These are phyloP conservation scores for Erannis defoliaria DNA, from an alignment of 2,888 invertebrate genomes.

Conservation along the genomic window DNA sequence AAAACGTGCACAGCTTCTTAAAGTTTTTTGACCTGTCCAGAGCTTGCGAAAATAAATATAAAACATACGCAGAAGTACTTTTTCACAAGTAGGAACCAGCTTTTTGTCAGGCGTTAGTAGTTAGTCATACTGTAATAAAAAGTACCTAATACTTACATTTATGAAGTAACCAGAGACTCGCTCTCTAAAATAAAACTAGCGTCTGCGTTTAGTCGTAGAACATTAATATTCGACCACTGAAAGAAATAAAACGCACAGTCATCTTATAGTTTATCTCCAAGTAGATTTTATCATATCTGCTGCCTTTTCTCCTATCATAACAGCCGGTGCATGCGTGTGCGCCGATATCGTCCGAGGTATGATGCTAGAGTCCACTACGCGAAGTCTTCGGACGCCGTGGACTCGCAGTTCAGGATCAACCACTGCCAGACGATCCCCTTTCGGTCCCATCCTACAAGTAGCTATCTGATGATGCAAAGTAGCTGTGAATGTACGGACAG, in stretches of 20 bases:
- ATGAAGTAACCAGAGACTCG: background rate
- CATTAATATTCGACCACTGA: background rate
- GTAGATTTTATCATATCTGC: conserved; percentile 84
- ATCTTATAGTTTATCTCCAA: conserved; percentile 57
- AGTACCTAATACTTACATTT: too few species aligned
- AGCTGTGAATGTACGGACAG: conserved; percentile 86
- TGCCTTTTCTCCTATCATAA: conserved; percentile 87
- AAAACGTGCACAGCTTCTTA: conserved; percentile 14
- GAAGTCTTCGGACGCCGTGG: conserved; percentile 75
- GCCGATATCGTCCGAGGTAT: conserved; percentile 84
- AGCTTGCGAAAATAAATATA: background rate
- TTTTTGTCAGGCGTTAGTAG: conserved; percentile 15
- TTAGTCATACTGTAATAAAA: background rate
- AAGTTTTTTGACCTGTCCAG: conserved; percentile 18
- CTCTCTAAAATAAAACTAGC: background rate
- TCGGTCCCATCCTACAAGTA: conserved; percentile 89
- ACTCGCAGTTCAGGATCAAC: conserved; percentile 87
- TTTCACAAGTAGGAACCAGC: background rate
- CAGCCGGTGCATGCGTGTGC: conserved; percentile 85
- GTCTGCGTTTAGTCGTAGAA: background rate
- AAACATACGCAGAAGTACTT: background rate
- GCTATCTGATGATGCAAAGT: conserved; percentile 89
- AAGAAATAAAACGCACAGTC: background rate
- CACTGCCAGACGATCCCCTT: conserved; percentile 86
- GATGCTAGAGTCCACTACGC: conserved; percentile 85